Base-by-base conservation (phyloP, 2,888 invertebrate species). In the Colostygia pectinataria region DNA sequence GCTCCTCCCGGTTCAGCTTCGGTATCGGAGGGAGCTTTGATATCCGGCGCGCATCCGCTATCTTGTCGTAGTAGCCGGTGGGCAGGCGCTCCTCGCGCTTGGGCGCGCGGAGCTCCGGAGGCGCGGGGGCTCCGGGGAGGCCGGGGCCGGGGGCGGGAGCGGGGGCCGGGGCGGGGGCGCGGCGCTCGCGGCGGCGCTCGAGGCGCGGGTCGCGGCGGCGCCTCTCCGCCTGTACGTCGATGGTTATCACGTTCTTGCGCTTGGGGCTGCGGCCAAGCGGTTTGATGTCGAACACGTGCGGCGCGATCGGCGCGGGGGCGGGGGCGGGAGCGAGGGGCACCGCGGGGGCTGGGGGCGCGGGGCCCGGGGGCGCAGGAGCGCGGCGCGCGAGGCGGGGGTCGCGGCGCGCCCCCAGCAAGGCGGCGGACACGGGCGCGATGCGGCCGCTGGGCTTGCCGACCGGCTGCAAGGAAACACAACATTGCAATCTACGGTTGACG, bases 271-370 rank as follows among this genome's bases (percentile, higher is more conserved):
- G 78, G 4, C 84, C 83, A 41, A 87, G 81, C 9, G 91, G 80
- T 59, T 86, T 87, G 78, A 91, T 86, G 76, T 91, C 84, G 74
- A 89, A 87, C 29, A 85, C 82, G 75, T 87, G 75, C 48, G 85
- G 71, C 4, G 86, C 82, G 57, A 87, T 80, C 65, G 80, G 71
- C 52, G 42, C 9, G 60, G 54, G 6, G 48, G 47, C 9, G 29
- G 38, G 15, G 46, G 12, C 53, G 52, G 24, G 58, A 66, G 28
- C 33, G 32, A 34, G 36, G 43, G 37, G 31, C 43, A 33, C 57
- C 15, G 49, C 76, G 65, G 18, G 75, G 70, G 57, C 77, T 70
- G 57, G 50, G 20, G 59, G 67, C 55, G 75, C 65, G 59, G 3
- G 53, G 34, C 43, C 58, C 44, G 6, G 52, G n/a, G 8, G 49